Evolutionary conservation across 2,797 vertebrate species (phyloP).

Genomic region (Glyptemys insculpta): DNA sequence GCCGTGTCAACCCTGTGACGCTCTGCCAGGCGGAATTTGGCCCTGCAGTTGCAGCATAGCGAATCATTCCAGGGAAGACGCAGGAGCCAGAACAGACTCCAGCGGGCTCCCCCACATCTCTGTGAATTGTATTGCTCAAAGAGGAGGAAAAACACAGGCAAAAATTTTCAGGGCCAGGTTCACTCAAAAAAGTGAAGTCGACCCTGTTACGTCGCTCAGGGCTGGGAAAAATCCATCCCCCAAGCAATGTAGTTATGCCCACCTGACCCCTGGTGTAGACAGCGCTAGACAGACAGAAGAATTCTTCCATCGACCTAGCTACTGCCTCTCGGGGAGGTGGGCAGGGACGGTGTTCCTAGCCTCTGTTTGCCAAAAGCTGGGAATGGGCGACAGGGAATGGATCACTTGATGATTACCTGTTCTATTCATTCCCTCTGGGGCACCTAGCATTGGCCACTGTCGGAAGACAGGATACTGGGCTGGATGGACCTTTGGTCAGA

Average conservation of each 20-base stretch:
- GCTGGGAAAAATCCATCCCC: not conserved
- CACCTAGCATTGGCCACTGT: too few relatives aligned
- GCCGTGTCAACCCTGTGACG: not conserved
- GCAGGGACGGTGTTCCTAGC: too few relatives aligned
- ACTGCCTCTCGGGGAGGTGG: not conserved
- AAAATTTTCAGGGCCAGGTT: not conserved
- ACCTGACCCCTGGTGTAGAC: not conserved
- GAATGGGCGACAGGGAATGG: too few relatives aligned
- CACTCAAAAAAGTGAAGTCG: accelerated
- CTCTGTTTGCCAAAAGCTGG: too few relatives aligned
- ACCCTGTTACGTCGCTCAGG: not conserved
- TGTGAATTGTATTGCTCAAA: not conserved
- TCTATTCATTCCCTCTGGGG: too few relatives aligned
- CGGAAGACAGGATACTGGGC: too few relatives aligned
- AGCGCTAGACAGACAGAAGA: not conserved
- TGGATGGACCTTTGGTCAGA: too few relatives aligned
- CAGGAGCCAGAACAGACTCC: not conserved
- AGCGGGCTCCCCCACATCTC: not conserved
- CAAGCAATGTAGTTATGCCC: not conserved
- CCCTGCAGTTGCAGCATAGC: not conserved
- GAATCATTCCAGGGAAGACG: not conserved
- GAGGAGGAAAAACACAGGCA: not conserved
- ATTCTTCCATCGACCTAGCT: not conserved
- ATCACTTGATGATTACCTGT: too few relatives aligned
- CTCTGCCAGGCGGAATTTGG: not conserved